phyloP scores from a whole-genome alignment of 30 jellyfish, hydroid and myxozoan genomes.

The Mastigias papua region DNA sequence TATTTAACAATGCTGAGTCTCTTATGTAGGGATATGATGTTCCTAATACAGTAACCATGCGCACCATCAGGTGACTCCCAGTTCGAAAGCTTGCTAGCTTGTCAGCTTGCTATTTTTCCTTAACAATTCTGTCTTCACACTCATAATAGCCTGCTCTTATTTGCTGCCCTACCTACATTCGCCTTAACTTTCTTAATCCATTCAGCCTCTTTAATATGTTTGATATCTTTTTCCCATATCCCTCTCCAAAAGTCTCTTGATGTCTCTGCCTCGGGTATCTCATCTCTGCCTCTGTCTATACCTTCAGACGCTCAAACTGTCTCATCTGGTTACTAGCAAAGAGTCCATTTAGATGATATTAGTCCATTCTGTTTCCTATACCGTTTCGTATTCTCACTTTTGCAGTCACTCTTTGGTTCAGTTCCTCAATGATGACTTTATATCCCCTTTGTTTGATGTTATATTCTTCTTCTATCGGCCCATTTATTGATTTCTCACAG shows the following conservation, averaged over 20 bases:
- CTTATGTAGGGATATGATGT: slow-evolving; percentile 20
- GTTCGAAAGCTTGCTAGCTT: slow-evolving; percentile 32
- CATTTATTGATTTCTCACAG: slow-evolving; percentile 35
- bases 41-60: slow-evolving; percentile 35
- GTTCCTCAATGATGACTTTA: slow-evolving; percentile 21
- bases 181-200: slow-evolving; percentile 54
- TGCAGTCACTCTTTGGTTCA: slow-evolving; percentile 50
- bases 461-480: neutral
- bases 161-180: slow-evolving; percentile 25
- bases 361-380: slow-evolving; percentile 1
- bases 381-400: neutral
- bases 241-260: slow-evolving; percentile 40
- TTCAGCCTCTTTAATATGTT: slow-evolving; percentile 23
- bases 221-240: slow-evolving; percentile 25
- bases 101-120: too few relatives aligned
- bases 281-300: slow-evolving; percentile 32
- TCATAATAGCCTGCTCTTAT: slow-evolving; percentile 37
- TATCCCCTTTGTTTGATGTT: slow-evolving; percentile 41
- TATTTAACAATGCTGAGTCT: slow-evolving; percentile 19
- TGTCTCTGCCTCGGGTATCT: slow-evolving; percentile 52
- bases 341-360: slow-evolving; percentile 32
- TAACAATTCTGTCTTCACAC: slow-evolving; percentile 27
- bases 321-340: slow-evolving; percentile 26
- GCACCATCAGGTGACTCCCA: slow-evolving; percentile 36
- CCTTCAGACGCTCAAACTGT: slow-evolving; percentile 23